These are phyloP conservation scores for Telmatherina bonti DNA, from an alignment of 2,797 vertebrate species.

Conservation along the genomic window DNA sequence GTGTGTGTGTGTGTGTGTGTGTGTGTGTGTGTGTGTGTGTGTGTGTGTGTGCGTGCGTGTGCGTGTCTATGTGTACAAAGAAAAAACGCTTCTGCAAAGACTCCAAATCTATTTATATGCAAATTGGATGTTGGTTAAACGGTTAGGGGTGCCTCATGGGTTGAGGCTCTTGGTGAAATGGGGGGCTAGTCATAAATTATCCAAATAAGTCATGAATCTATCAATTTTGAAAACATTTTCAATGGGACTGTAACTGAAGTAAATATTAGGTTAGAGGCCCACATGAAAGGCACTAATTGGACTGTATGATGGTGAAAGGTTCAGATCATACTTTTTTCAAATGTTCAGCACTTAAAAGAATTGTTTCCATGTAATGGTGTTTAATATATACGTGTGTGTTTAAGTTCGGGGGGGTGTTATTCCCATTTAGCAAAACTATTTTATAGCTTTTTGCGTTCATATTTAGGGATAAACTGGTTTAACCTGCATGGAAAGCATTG, in stretches of 20 bases:
- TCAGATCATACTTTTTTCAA: conserved; percentile 20
- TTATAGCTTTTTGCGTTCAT: no score
- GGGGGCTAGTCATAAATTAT: conserved; percentile 90
- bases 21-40: conserved; percentile 1
- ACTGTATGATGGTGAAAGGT: conserved; percentile 38
- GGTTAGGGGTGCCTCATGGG: conserved; percentile 76
- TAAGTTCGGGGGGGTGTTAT: no score
- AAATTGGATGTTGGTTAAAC: conserved; percentile 90
- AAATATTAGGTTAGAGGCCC: conserved; percentile 87
- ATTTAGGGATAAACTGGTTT: no score
- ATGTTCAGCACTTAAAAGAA: conserved; percentile 4
- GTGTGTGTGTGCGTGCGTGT: conserved; percentile 3
- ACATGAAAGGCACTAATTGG: conserved; percentile 76
- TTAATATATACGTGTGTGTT: background rate
- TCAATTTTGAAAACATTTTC: conserved; percentile 90
- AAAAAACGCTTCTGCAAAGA: conserved; percentile 84
- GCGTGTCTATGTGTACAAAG: conserved; percentile 12
- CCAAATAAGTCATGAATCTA: conserved; percentile 89
- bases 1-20: conserved; percentile 10
- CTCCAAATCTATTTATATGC: conserved; percentile 95
- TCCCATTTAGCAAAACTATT: no score
- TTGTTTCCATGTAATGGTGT: background rate
- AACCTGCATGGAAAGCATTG: no score
- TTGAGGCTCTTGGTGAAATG: conserved; percentile 81
- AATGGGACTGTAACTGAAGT: conserved; percentile 83